phyloP scores from a whole-genome alignment of 2,888 invertebrate genomes.

The Nymphalis polychloros region DNA sequence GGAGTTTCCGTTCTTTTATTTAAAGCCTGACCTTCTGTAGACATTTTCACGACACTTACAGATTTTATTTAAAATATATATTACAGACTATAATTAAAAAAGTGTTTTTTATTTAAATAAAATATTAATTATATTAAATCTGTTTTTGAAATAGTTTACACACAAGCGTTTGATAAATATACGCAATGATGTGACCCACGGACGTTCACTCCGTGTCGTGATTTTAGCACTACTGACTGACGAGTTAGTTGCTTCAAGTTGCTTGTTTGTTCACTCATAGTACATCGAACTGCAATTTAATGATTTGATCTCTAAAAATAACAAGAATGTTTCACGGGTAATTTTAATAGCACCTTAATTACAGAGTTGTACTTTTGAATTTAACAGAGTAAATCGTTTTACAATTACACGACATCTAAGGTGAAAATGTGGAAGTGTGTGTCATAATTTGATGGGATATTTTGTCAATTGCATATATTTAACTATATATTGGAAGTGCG shows the following conservation, averaged over 20 bases:
- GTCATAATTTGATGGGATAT: too few relatives aligned
- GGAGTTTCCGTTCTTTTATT: background rate
- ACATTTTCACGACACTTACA: constrained; percentile 22
- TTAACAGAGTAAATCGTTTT: background rate
- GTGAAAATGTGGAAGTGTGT: too few relatives aligned
- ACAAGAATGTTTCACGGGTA: constrained; percentile 25
- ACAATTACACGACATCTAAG: too few relatives aligned
- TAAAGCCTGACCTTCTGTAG: constrained; percentile 23
- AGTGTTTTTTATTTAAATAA: background rate
- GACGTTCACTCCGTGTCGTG: background rate
- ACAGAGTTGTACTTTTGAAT: constrained; percentile 4
- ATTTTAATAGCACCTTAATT: constrained; percentile 13
- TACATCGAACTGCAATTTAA: constrained; percentile 42
- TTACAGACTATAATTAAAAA: background rate
- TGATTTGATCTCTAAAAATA: constrained; percentile 58
- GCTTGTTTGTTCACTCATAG: constrained; percentile 4
- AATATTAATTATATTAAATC: background rate
- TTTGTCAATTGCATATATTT: too few relatives aligned
- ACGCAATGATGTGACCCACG: background rate
- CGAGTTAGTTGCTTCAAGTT: constrained; percentile 27
- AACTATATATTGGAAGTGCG: too few relatives aligned
- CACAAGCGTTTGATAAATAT: background rate
- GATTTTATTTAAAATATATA: background rate
- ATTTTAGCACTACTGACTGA: constrained; percentile 7
- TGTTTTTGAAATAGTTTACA: background rate